Conservation (phyloP, 2,888 invertebrate species). For the Tigriopus californicus region DNA sequence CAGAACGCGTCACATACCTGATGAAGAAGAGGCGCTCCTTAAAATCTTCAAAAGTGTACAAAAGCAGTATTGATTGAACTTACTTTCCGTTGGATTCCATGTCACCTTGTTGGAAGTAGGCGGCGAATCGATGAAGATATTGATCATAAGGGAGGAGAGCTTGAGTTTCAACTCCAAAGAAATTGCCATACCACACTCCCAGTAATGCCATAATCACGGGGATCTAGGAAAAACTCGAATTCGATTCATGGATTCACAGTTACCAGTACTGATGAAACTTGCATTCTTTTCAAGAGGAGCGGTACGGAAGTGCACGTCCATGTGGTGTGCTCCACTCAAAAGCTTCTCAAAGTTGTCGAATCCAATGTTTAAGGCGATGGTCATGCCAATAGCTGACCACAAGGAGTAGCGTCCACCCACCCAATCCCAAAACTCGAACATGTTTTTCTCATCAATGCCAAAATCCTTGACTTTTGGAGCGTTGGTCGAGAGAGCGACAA, state of each 20-base stretch:
- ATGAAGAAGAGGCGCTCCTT: too few relatives aligned
- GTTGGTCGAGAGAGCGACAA: conserved; percentile 95
- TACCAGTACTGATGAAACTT: too few relatives aligned
- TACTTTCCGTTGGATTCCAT: conserved; percentile 98
- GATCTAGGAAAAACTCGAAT: conserved; percentile 39
- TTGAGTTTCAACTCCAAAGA: conserved; percentile 86
- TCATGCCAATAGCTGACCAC: conserved; percentile 97
- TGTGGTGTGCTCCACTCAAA: conserved; percentile 70
- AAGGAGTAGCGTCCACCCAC: conserved; percentile 93
- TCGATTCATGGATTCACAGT: background rate
- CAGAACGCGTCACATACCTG: conserved; percentile 50
- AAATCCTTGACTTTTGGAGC: conserved; percentile 81
- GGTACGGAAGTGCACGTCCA: conserved; percentile 78
- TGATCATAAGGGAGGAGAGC: conserved; percentile 95
- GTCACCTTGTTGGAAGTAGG: conserved; percentile 98
- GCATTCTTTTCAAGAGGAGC: conserved; percentile 82
- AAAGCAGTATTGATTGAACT: conserved; percentile 26
- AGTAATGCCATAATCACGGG: conserved; percentile 81
- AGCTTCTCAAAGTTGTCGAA: conserved; percentile 84
- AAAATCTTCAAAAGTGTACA: too few relatives aligned
- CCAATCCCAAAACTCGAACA: conserved; percentile 99
- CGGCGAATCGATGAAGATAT: conserved; percentile 87
- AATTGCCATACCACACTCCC: conserved; percentile 85
- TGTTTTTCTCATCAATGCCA: conserved; percentile 88
- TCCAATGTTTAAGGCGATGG: conserved; percentile 80